Conservation (phyloP, 2,113 vertebrate species). For the Anarhynchus alexandrinus region DNA sequence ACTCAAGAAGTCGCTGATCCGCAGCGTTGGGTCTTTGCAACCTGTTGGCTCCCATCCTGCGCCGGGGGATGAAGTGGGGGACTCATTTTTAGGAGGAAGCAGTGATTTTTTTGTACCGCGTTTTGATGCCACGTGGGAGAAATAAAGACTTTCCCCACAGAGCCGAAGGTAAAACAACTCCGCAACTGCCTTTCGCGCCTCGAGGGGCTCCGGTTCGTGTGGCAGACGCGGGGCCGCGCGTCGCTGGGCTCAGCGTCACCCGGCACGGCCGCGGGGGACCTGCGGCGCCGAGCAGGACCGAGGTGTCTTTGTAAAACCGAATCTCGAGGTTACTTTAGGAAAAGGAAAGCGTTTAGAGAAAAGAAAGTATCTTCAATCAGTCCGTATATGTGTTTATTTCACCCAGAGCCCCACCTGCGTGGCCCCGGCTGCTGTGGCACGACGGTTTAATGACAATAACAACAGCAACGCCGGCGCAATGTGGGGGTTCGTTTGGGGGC, state of each 20-base stretch:
- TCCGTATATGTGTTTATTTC: accelerated
- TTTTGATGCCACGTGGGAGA: not conserved
- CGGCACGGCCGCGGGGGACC: no score
- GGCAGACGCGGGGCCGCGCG: no score
- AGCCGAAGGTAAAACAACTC: not conserved
- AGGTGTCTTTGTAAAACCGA: no score
- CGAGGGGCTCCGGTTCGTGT: no score
- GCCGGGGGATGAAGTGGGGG: not conserved
- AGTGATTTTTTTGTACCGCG: not conserved
- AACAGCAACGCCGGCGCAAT: accelerated
- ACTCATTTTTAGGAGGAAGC: not conserved
- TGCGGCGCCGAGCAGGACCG: accelerated
- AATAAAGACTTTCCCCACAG: not conserved
- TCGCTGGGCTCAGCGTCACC: no score
- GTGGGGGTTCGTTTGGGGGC: accelerated
- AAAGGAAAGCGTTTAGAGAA: no score
- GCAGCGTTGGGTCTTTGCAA: not conserved
- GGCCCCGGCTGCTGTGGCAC: not conserved
- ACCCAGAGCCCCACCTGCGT: not conserved
- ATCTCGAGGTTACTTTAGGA: not conserved
- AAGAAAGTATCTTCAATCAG: not conserved
- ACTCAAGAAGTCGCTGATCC: not conserved
- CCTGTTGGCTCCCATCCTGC: not conserved
- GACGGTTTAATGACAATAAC: accelerated
- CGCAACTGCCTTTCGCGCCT: not conserved